A percentile compares a stretch with the other conserved stretches of the same genome.
Evolutionary conservation across 2,888 invertebrate species (phyloP).

Genomic region (Galeruca laticollis): DNA sequence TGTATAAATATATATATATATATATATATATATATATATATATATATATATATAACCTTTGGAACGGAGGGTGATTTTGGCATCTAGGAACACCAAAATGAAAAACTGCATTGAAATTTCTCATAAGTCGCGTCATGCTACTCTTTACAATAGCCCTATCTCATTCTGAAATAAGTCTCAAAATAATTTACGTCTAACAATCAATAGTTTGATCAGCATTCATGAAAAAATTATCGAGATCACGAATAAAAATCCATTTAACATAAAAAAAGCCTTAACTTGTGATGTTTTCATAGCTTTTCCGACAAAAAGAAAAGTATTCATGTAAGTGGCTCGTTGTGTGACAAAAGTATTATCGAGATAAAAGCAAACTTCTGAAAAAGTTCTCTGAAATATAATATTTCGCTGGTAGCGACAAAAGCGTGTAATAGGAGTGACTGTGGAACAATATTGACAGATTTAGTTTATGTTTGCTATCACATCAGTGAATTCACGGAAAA

Average conservation of each 20-base stretch:
- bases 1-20: too few species aligned
- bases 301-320: constrained; percentile 15
- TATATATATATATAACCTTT: too few species aligned
- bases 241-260: constrained; percentile 21
- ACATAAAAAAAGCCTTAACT: constrained; percentile 26
- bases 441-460: neutral
- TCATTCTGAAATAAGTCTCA: too few species aligned
- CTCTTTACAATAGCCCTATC: too few species aligned
- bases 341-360: constrained; percentile 25
- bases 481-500: neutral
- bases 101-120: too few species aligned
- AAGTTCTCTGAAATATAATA: neutral
- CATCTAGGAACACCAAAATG: too few species aligned
- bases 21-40: too few species aligned
- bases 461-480: neutral
- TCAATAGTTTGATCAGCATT: too few species aligned
- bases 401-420: neutral
- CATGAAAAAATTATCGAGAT: neutral
- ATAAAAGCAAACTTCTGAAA: constrained; percentile 16
- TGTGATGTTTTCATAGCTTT: constrained; percentile 25
- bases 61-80: too few species aligned
- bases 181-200: too few species aligned
- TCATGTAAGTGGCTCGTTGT: constrained; percentile 25
- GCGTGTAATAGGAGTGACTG: neutral
- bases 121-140: too few species aligned